A percentile compares a stretch with the other conserved stretches of the same genome.
Evolutionary conservation across 2,113 vertebrate genomes (phyloP).

Genomic region (Charina bottae): DNA sequence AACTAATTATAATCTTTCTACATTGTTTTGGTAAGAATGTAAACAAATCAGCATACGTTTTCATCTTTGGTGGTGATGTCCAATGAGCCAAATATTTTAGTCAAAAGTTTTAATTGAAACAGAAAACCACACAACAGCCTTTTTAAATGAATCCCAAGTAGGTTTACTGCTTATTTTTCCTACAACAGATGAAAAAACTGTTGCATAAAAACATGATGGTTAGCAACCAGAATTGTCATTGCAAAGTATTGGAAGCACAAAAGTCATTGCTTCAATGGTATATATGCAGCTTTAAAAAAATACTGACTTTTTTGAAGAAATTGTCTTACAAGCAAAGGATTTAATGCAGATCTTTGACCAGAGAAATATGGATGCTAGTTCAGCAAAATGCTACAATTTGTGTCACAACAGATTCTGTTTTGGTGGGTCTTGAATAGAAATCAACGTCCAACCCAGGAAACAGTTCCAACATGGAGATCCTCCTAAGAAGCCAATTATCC

Average conservation of each 20-base stretch:
- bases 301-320: background rate
- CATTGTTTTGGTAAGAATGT: background rate
- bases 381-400: background rate
- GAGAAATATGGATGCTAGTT: background rate
- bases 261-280: background rate
- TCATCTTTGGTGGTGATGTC: background rate
- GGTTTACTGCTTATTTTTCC: background rate
- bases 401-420: background rate
- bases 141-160: background rate
- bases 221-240: background rate
- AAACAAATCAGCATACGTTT: background rate
- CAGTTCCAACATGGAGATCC: background rate
- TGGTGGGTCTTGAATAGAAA: background rate
- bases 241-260: background rate
- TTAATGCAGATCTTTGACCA: background rate
- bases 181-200: background rate
- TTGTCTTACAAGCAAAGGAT: background rate
- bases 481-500: background rate
- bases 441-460: background rate
- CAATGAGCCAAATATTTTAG: background rate
- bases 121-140: background rate
- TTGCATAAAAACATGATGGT: background rate
- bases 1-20: background rate
- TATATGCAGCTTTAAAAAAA: background rate
- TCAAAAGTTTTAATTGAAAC: background rate